These are phyloP conservation scores for Melopsittacus undulatus DNA, from an alignment of 2,797 vertebrate species.

Conservation along the genomic window DNA sequence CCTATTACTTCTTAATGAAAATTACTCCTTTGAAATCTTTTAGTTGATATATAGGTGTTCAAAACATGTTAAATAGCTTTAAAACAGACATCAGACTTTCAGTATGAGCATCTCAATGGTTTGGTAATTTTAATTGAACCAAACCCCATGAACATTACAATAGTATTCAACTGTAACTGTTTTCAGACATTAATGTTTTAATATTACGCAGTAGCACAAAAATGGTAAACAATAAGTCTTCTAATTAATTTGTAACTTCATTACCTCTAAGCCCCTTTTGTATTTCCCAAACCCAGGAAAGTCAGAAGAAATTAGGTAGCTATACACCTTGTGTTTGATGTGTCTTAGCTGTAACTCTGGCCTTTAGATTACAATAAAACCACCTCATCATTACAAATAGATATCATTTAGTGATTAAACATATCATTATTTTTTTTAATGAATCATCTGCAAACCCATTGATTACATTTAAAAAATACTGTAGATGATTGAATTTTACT, in stretches of 20 bases:
- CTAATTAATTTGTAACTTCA: background rate
- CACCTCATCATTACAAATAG: constrained; percentile 46
- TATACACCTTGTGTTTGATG: background rate
- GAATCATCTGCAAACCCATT: constrained; percentile 42
- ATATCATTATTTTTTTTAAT: constrained; percentile 24
- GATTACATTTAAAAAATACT: background rate
- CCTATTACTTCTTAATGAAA: background rate
- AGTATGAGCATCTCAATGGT: background rate
- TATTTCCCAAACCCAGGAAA: background rate
- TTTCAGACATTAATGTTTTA: background rate
- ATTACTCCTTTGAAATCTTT: background rate
- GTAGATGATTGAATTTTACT: constrained; percentile 32
- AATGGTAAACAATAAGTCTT: background rate
- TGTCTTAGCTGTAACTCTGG: constrained; percentile 8
- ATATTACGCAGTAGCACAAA: background rate
- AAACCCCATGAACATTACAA: background rate
- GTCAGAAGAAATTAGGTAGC: background rate
- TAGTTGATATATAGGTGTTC: background rate
- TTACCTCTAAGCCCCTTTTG: background rate
- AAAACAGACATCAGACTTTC: background rate
- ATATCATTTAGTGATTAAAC: constrained; percentile 47
- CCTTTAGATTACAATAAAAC: constrained; percentile 18
- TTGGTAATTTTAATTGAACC: background rate
- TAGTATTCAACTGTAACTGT: background rate
- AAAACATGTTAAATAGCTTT: background rate